Percentiles rank a stretch among this genome's conserved stretches.
phyloP scores from a whole-genome alignment of 2,888 invertebrate species.

The Drosophila birchii region DNA sequence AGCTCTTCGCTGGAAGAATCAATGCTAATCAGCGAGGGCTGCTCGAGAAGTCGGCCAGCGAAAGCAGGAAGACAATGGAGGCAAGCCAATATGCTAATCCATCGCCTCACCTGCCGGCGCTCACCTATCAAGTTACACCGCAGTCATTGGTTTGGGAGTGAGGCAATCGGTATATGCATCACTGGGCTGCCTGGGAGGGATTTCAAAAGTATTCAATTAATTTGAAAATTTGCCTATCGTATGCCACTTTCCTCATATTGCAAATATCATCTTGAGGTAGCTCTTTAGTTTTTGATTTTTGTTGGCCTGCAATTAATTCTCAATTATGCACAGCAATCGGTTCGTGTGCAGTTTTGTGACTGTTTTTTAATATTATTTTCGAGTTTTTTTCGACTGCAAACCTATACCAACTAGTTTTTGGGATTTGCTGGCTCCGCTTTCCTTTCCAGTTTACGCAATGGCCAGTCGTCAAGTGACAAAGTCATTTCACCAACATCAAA shows the following conservation, averaged over 20 bases:
- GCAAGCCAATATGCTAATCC: conserved; percentile 45
- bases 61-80: conserved; percentile 63
- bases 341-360: conserved; percentile 20
- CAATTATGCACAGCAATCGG: conserved; percentile 18
- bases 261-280: conserved; percentile 14
- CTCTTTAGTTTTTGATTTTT: conserved; percentile 9
- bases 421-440: conserved; percentile 59
- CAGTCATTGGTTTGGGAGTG: conserved; percentile 20
- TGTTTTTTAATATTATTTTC: conserved; percentile 13
- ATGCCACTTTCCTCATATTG: conserved; percentile 24
- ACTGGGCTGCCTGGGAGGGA: conserved; percentile 20
- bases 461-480: conserved; percentile 40
- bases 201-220: conserved; percentile 30
- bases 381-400: conserved; percentile 34
- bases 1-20: conserved; percentile 38
- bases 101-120: conserved; percentile 9
- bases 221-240: conserved; percentile 20
- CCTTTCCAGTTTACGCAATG: conserved; percentile 73
- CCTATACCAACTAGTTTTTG: conserved; percentile 36
- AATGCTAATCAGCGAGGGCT: conserved; percentile 62
- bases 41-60: conserved; percentile 55
- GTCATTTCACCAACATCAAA: conserved; percentile 46
- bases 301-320: conserved; percentile 14
- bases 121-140: conserved; percentile 22
- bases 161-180: conserved; percentile 36